phyloP scores from a whole-genome alignment of 2,888 invertebrate genomes.

The Lamproptera curius region DNA sequence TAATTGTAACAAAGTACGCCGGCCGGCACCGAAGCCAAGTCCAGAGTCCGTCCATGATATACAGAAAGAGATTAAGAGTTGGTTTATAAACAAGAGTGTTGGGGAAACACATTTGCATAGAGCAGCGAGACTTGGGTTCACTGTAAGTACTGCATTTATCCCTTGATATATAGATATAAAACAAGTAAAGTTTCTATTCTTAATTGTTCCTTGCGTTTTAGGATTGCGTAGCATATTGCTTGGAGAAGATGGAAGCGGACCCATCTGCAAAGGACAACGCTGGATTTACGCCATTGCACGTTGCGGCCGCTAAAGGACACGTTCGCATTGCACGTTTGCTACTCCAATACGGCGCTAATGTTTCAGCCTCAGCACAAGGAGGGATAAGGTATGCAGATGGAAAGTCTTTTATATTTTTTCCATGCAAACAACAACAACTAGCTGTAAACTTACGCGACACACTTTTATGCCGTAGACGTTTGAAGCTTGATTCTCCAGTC shows the following conservation, averaged over 20 bases:
- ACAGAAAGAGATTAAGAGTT: slow-evolving; percentile 90
- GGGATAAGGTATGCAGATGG: slow-evolving; percentile 83
- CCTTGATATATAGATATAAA: neutral
- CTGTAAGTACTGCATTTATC: slow-evolving; percentile 75
- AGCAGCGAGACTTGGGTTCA: slow-evolving; percentile 92
- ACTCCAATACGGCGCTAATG: slow-evolving; percentile 93
- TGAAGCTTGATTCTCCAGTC: no score
- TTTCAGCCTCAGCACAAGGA: slow-evolving; percentile 93
- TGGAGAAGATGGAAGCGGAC: slow-evolving; percentile 89
- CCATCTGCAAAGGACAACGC: slow-evolving; percentile 95
- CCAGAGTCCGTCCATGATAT: slow-evolving; percentile 87
- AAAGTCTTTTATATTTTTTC: no score
- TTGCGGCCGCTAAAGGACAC: slow-evolving; percentile 93
- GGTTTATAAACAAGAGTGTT: slow-evolving; percentile 96
- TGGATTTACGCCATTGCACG: slow-evolving; percentile 95
- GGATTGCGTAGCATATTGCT: slow-evolving; percentile 94
- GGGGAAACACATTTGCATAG: slow-evolving; percentile 96
- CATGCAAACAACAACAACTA: no score
- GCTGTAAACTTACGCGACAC: no score
- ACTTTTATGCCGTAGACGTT: no score
- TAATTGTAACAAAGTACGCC: slow-evolving; percentile 58
- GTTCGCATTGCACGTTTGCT: slow-evolving; percentile 90
- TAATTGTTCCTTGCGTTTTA: slow-evolving; percentile 48
- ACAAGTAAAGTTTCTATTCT: neutral
- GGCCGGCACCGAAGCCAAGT: slow-evolving; percentile 72